Evolutionary conservation across 1,140 invertebrate genomes (phyloP).

Genomic region (Bombus confusus): DNA sequence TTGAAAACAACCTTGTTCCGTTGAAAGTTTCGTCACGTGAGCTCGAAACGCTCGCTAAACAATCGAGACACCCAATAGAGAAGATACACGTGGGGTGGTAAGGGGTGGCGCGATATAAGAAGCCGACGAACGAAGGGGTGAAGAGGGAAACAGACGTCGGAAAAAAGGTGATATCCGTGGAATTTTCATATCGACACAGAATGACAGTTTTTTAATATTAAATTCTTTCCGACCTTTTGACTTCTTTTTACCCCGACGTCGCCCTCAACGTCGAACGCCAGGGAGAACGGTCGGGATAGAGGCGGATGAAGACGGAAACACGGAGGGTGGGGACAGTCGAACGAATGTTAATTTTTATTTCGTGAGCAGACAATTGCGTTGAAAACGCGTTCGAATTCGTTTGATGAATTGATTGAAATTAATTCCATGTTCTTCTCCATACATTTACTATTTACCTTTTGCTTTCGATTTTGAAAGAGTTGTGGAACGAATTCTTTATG

Average conservation of each 20-base stretch:
- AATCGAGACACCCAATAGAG: constrained; percentile 63
- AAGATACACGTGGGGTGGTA: background rate
- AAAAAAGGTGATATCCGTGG: constrained; percentile 76
- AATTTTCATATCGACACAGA: constrained; percentile 82
- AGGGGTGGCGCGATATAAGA: constrained; percentile 51
- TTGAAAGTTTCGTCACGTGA: constrained; percentile 6
- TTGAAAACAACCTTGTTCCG: constrained; percentile 11
- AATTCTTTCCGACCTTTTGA: constrained; percentile 78
- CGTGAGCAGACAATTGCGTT: background rate
- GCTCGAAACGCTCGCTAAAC: constrained; percentile 37
- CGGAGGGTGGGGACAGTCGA: background rate
- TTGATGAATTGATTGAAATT: background rate
- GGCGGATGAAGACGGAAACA: constrained; percentile 2
- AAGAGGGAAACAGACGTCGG: constrained; percentile 64
- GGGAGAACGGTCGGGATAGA: constrained; percentile 28
- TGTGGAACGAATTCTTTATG: too few relatives aligned
- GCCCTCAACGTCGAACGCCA: constrained; percentile 45
- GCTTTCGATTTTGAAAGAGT: too few relatives aligned
- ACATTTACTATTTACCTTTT: too few relatives aligned
- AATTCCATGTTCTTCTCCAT: background rate
- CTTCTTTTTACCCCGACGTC: constrained; percentile 63
- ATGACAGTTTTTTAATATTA: constrained; percentile 83
- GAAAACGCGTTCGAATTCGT: background rate
- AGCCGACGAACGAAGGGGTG: constrained; percentile 27
- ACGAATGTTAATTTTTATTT: constrained; percentile 62